These are phyloP conservation scores for Coptodon bakossiorum DNA, from an alignment of 2,113 vertebrate species.

Conservation along the genomic window DNA sequence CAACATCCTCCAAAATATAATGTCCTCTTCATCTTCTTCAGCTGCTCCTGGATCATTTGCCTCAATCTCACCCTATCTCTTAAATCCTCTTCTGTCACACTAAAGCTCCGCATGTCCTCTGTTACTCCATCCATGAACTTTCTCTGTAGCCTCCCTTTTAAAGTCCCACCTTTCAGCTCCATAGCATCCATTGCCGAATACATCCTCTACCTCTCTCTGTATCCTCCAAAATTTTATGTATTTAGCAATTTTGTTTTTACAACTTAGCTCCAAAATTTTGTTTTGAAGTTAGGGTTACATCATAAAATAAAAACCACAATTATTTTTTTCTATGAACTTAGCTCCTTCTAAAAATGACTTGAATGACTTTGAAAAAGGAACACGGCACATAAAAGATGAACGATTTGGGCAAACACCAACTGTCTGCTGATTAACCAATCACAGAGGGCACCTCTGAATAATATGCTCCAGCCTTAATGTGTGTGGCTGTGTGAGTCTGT, in stretches of 20 bases:
- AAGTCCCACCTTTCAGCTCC: background rate
- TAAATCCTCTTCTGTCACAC: background rate
- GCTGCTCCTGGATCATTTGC: background rate
- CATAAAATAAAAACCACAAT: background rate
- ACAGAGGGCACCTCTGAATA: conserved; percentile 31
- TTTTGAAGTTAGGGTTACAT: background rate
- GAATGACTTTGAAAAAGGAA: background rate
- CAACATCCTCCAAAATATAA: background rate
- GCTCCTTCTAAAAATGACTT: background rate
- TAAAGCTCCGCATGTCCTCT: background rate
- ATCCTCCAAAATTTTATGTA: background rate
- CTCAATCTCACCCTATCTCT: background rate
- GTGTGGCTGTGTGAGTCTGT: conserved; percentile 1
- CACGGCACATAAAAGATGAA: background rate
- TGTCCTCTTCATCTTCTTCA: background rate
- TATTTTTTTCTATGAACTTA: background rate
- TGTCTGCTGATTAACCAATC: conserved; percentile 26
- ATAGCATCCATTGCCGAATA: background rate
- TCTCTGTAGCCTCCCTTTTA: background rate
- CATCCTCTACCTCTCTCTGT: background rate
- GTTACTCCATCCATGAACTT: background rate
- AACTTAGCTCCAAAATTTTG: background rate
- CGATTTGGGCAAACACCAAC: conserved; percentile 18
- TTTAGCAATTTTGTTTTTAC: background rate
- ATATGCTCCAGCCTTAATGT: background rate